Base-by-base conservation (phyloP, 2,797 vertebrate species). In the Acanthurus leucopareius region DNA sequence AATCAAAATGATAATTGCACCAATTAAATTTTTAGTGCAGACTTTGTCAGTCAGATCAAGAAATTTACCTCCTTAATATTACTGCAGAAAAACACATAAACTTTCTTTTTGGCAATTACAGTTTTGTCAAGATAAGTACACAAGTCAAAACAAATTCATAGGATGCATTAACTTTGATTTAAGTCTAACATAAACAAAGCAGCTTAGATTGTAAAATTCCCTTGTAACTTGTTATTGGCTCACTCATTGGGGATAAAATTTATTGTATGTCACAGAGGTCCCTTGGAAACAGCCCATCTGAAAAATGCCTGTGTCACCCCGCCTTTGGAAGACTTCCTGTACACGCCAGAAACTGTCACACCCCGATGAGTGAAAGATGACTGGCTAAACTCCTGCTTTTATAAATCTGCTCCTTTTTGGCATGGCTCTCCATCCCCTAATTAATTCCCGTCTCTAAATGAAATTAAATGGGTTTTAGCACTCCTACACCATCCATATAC, bases 391-490 rank as follows among this genome's bases (percentile, higher is more conserved):
- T 78, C 79, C 80, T 53, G 47, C 77, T 82, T 91, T 86, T 80
- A 88, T 85, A 89, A 91, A 91, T 89, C 77, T 77, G 71, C 82
- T 82, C 51, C 78, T 69, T 85, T 87, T 92, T 38, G 93, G 92
- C 89, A 88, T 74, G 62, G 4, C 25, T 77, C 83, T 86, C 80
- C 69, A 51, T 66, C 77, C 75, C 62, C 83, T 90, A 92, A 94
- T 94, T 90, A 93, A 94, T 92, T 92, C 85, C 83, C 66, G 65
- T 89, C 85, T 91, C 74, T 86, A 89, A 92, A 90, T 90, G 84
- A 91, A 93, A 94, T 91, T 73, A 93, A 91, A 89, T 90, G 86
- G 86, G 85, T 90, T 92, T 92, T 82, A 92, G 85, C 87, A 90
- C 91, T 93, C 90, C 90, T 91, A 87, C 91, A 86, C 79, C 88